phyloP scores from a whole-genome alignment of 2,888 invertebrate genomes.

The Autographa pulchrina region DNA sequence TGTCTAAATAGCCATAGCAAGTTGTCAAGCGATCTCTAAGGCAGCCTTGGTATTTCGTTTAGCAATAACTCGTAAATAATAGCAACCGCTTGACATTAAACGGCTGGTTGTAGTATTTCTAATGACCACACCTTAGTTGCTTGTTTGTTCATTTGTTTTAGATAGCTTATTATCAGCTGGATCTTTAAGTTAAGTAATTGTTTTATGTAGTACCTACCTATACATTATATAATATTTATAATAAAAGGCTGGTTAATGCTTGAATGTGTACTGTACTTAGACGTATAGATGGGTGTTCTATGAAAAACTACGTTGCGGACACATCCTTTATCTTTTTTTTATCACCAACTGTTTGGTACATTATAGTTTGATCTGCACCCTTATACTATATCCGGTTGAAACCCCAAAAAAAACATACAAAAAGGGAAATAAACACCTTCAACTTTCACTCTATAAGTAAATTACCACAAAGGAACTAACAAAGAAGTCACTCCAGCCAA shows the following conservation, averaged over 20 bases:
- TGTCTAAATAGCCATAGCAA: slow-evolving; percentile 27
- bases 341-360: neutral
- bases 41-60: slow-evolving; percentile 37
- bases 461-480: slow-evolving; percentile 31
- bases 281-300: too few species aligned
- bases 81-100: slow-evolving; percentile 38
- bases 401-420: slow-evolving; percentile 2
- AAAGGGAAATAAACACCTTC: slow-evolving; percentile 17
- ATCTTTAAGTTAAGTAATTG: neutral
- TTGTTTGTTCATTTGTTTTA: slow-evolving; percentile 41
- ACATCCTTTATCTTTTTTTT: neutral
- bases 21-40: slow-evolving; percentile 25
- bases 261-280: too few species aligned
- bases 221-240: too few species aligned
- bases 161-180: slow-evolving; percentile 27
- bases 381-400: neutral
- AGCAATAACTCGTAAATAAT: slow-evolving; percentile 35
- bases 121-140: slow-evolving; percentile 33
- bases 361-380: neutral
- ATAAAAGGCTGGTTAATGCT: too few species aligned
- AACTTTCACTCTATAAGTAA: neutral
- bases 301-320: neutral
- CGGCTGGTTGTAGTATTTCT: slow-evolving; percentile 17
- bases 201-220: neutral
- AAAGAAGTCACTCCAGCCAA: slow-evolving; percentile 39